These are phyloP conservation scores for Asarcornis scutulata DNA, from an alignment of 2,113 vertebrate species.

Conservation along the genomic window DNA sequence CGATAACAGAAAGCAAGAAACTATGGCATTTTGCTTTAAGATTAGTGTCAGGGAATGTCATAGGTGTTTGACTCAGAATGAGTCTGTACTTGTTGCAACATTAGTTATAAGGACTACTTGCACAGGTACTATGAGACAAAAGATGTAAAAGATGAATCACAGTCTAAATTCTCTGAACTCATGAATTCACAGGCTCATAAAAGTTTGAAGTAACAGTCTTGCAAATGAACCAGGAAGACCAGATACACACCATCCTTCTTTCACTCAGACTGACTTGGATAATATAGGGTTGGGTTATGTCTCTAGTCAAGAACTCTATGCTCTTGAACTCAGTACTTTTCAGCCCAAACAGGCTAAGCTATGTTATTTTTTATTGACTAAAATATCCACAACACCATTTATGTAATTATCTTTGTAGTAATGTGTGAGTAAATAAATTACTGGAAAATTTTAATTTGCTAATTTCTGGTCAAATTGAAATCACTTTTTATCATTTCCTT, in stretches of 20 bases:
- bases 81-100: neutral
- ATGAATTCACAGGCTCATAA: neutral
- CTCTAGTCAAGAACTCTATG: neutral
- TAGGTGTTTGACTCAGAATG: neutral
- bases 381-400: neutral
- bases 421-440: neutral
- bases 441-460: neutral
- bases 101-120: neutral
- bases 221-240: neutral
- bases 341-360: neutral
- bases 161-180: neutral
- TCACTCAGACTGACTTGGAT: neutral
- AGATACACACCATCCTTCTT: neutral
- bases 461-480: neutral
- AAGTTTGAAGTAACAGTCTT: neutral
- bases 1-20: neutral
- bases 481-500: neutral
- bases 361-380: neutral
- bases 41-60: neutral
- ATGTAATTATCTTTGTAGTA: neutral
- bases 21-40: neutral
- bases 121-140: neutral
- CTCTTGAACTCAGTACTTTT: rapidly evolving
- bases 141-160: neutral
- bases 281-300: neutral